phyloP scores from a whole-genome alignment of 1,140 invertebrate species.

The Drosophila sucinea region DNA sequence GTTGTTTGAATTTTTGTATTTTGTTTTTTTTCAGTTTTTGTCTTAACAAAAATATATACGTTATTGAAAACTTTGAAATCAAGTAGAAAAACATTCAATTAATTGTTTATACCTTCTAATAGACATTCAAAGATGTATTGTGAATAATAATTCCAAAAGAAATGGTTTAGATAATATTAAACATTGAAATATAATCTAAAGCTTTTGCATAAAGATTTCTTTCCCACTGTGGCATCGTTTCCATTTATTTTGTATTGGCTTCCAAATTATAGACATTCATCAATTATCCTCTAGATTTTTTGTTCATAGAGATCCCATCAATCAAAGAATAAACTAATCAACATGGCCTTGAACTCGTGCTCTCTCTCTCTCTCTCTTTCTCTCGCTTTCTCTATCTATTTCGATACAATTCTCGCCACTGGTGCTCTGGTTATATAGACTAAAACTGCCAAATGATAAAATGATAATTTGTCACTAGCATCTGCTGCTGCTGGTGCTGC shows the following conservation, averaged over 20 bases:
- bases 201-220: not conserved
- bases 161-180: too few relatives aligned
- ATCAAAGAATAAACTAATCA: constrained; percentile 43
- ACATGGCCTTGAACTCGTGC: constrained; percentile 47
- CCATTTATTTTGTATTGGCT: not conserved
- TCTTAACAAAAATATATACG: too few relatives aligned
- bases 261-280: constrained; percentile 1
- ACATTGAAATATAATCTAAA: too few relatives aligned
- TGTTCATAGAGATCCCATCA: constrained; percentile 7
- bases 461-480: constrained; percentile 76
- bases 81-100: too few relatives aligned
- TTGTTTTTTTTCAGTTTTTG: too few relatives aligned
- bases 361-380: not conserved
- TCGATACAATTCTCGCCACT: constrained; percentile 6
- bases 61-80: too few relatives aligned
- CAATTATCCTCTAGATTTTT: not conserved
- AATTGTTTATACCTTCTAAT: too few relatives aligned
- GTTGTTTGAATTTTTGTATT: too few relatives aligned
- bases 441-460: constrained; percentile 64
- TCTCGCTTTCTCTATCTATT: not conserved
- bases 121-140: too few relatives aligned
- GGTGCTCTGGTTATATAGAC: constrained; percentile 1
- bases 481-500: constrained; percentile 30
- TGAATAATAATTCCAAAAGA: too few relatives aligned
- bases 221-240: not conserved